Percentiles rank a stretch among this genome's conserved stretches.
Evolutionary conservation across 1,140 invertebrate species (phyloP).

Genomic region (Drosophila busckii): DNA sequence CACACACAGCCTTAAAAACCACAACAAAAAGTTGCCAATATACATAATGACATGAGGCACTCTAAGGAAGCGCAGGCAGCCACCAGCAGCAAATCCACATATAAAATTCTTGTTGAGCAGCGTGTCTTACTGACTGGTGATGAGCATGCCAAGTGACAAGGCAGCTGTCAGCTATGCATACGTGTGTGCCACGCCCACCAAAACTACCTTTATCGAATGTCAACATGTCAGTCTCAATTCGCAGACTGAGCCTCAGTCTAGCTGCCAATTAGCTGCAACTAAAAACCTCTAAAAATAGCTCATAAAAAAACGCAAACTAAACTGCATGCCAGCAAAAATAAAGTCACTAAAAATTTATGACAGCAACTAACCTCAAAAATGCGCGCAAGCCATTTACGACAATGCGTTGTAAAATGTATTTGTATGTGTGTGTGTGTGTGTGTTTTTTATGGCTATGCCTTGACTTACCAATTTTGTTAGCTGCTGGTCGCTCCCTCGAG

Average conservation of each 20-base stretch:
- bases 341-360: constrained; percentile 69
- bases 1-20: constrained; percentile 2
- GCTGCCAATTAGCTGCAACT: constrained; percentile 75
- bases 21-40: constrained; percentile 49
- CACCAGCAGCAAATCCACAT: no score
- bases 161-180: constrained; percentile 62
- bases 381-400: constrained; percentile 50
- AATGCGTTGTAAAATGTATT: constrained; percentile 48
- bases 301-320: constrained; percentile 50
- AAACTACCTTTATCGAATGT: constrained; percentile 74
- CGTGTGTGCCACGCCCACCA: constrained; percentile 12
- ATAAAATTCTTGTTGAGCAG: no score
- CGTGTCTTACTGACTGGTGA: constrained; percentile 40
- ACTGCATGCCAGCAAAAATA: constrained; percentile 3
- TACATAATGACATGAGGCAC: constrained; percentile 61
- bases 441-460: no score
- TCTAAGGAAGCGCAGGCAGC: constrained; percentile 12
- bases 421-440: no score
- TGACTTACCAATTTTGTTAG: no score
- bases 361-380: constrained; percentile 72
- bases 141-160: constrained; percentile 69
- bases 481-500: no score
- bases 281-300: no score
- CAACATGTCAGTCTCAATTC: constrained; percentile 75
- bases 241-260: no score